These are phyloP conservation scores for Huso huso DNA, from an alignment of 2,797 vertebrate genomes.

Conservation along the genomic window DNA sequence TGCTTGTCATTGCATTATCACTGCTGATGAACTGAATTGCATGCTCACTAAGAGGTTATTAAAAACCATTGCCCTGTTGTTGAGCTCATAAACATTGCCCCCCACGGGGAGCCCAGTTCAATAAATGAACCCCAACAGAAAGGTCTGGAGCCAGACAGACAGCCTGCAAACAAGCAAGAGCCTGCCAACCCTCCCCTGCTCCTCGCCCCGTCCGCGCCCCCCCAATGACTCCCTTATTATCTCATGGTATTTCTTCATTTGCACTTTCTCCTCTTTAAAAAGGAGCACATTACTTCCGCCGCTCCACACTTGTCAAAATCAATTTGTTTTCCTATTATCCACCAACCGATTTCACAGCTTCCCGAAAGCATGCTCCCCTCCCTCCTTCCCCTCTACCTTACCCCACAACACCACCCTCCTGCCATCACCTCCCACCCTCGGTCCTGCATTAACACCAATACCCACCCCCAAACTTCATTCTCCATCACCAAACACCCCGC, in stretches of 20 bases:
- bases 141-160: neutral
- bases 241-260: slow-evolving; percentile 72
- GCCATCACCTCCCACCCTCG: slow-evolving; percentile 21
- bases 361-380: slow-evolving; percentile 29
- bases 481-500: neutral
- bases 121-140: slow-evolving; percentile 12
- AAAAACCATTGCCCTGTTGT: too few relatives aligned
- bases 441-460: slow-evolving; percentile 12
- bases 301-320: slow-evolving; percentile 87
- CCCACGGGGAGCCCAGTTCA: slow-evolving; percentile 33
- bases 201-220: slow-evolving; percentile 27
- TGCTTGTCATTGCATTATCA: too few relatives aligned
- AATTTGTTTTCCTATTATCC: slow-evolving; percentile 81
- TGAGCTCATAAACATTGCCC: slow-evolving; percentile 15
- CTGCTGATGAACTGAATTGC: too few relatives aligned
- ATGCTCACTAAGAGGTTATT: too few relatives aligned
- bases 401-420: slow-evolving; percentile 54
- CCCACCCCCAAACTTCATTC: slow-evolving; percentile 12
- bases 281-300: slow-evolving; percentile 81
- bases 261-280: slow-evolving; percentile 65
- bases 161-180: neutral
- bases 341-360: slow-evolving; percentile 61
- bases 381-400: slow-evolving; percentile 45
- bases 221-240: slow-evolving; percentile 70
- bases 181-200: neutral